Conservation (phyloP, 2,888 invertebrate genomes). For the Platycheirus albimanus region DNA sequence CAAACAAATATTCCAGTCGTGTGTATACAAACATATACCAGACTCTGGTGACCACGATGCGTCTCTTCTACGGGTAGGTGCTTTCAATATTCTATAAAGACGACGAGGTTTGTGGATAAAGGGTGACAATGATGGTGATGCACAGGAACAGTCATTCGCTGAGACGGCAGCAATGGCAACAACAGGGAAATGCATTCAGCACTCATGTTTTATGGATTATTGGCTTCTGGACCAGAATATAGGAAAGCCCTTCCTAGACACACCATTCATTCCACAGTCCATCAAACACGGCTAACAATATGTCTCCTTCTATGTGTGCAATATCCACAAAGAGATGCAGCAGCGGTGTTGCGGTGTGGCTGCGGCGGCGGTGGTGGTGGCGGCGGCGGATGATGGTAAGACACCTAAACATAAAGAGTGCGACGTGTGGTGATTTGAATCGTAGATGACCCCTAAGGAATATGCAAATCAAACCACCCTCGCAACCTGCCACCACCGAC, state of each 20-base stretch:
- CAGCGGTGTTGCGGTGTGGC: background rate
- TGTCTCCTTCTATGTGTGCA: background rate
- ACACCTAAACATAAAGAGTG: conserved; percentile 17
- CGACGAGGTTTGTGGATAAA: conserved; percentile 13
- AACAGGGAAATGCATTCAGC: conserved; percentile 66
- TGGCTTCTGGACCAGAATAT: conserved; percentile 48
- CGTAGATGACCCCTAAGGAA: conserved; percentile 52
- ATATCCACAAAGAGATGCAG: background rate
- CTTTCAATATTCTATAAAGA: conserved; percentile 44
- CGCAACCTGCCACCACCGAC: too few species aligned
- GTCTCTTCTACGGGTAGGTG: conserved; percentile 17
- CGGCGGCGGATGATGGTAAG: background rate
- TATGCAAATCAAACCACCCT: conserved; percentile 50
- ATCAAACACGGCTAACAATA: conserved; percentile 54
- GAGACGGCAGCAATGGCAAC: conserved; percentile 49
- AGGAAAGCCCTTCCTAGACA: conserved; percentile 8
- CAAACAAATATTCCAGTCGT: conserved; percentile 60
- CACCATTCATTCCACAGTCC: conserved; percentile 52
- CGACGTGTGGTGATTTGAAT: conserved; percentile 11
- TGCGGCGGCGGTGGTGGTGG: background rate
- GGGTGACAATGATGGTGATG: conserved; percentile 25
- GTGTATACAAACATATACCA: conserved; percentile 6
- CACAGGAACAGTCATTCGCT: conserved; percentile 23
- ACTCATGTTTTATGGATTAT: conserved; percentile 72
- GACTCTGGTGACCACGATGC: conserved; percentile 43